Evolutionary conservation across 2,113 vertebrate genomes (phyloP).

Genomic region (Poicephalus gulielmi): DNA sequence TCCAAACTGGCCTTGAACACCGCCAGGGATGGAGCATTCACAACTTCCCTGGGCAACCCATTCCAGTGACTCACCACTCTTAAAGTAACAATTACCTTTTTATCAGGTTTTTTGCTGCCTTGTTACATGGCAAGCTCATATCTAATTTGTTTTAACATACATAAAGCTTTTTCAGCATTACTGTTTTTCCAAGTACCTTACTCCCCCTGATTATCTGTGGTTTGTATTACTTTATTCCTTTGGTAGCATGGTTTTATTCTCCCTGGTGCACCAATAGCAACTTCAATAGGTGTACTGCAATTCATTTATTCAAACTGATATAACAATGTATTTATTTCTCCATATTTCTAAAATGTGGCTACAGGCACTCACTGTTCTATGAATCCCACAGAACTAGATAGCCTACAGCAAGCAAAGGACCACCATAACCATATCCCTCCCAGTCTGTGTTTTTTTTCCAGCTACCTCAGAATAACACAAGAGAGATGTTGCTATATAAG

Average conservation of each 20-base stretch:
- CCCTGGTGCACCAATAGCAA: neutral
- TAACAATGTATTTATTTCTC: neutral
- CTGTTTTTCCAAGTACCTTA: neutral
- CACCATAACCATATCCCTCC: neutral
- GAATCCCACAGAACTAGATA: neutral
- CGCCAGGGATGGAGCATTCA: too few species aligned
- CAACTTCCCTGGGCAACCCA: too few species aligned
- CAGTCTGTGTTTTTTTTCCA: neutral
- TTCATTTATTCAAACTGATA: neutral
- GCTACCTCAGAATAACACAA: neutral
- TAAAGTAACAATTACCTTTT: neutral
- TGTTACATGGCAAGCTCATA: neutral
- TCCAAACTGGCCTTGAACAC: too few species aligned
- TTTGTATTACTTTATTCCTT: constrained; percentile 20
- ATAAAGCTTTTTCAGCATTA: constrained; percentile 21
- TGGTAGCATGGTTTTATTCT: neutral
- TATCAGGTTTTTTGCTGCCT: neutral
- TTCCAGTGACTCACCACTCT: too few species aligned
- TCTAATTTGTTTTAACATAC: constrained; percentile 9
- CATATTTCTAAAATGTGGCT: neutral
- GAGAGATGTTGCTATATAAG: neutral
- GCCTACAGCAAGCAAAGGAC: neutral
- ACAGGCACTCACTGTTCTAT: neutral
- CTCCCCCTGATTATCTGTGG: constrained; percentile 5
- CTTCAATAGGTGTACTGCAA: neutral